These are phyloP conservation scores for Allygus modestus DNA, from an alignment of 2,888 invertebrate species.

Conservation along the genomic window DNA sequence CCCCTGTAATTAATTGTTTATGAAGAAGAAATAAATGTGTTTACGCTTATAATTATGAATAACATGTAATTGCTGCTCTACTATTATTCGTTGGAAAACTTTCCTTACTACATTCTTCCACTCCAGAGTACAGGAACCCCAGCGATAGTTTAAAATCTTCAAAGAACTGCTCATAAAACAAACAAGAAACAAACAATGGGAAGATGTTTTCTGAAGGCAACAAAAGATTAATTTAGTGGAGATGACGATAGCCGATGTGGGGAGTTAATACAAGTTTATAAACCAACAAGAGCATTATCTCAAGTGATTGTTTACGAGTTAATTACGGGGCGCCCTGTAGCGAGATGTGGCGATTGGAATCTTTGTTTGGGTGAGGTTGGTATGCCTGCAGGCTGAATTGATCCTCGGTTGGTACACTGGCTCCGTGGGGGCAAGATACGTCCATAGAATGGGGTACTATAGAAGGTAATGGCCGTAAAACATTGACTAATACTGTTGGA, in stretches of 20 bases:
- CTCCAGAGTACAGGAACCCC: neutral
- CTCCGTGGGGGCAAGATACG: neutral
- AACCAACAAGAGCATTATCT: constrained; percentile 46
- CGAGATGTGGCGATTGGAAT: constrained; percentile 32
- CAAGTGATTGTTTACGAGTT: constrained; percentile 53
- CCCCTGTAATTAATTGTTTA: too few species aligned
- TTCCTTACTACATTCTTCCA: neutral
- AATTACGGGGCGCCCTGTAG: constrained; percentile 49
- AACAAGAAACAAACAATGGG: constrained; percentile 51
- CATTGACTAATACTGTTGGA: too few species aligned
- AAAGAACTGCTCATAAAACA: constrained; percentile 18
- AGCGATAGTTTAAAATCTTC: constrained; percentile 12
- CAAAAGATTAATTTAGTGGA: constrained; percentile 50
- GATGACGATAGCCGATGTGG: constrained; percentile 39
- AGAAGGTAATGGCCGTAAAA: too few species aligned
- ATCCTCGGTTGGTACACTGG: constrained; percentile 1
- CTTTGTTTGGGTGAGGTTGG: constrained; percentile 37
- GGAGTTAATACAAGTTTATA: constrained; percentile 32
- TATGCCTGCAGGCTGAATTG: constrained; percentile 30
- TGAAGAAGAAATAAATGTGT: too few species aligned
- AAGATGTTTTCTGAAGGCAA: constrained; percentile 16
- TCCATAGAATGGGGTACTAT: too few species aligned
- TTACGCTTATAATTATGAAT: too few species aligned
- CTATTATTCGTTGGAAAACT: too few species aligned
- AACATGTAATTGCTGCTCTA: too few species aligned